These are phyloP conservation scores for Magallana angulata DNA, from an alignment of 1,140 invertebrate species.

Conservation along the genomic window DNA sequence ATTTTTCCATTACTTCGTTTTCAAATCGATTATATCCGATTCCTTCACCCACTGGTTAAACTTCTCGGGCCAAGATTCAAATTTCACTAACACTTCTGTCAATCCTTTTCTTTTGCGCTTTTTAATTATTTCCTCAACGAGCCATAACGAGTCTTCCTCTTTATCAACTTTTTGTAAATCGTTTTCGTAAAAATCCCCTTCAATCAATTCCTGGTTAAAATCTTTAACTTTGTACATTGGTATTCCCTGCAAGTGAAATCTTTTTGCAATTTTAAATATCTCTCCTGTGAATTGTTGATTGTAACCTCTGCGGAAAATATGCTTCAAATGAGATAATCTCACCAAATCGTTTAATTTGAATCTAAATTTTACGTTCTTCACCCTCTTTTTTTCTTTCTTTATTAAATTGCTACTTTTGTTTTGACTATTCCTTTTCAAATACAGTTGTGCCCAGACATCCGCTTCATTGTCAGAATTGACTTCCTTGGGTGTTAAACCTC, in stretches of 20 bases:
- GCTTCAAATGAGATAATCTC: neutral
- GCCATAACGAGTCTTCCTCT: slow-evolving; percentile 36
- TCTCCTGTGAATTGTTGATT: slow-evolving; percentile 35
- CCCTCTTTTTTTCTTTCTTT: neutral
- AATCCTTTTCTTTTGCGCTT: slow-evolving; percentile 8
- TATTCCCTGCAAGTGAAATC: slow-evolving; percentile 34
- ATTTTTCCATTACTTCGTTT: slow-evolving; percentile 13
- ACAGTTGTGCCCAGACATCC: slow-evolving; percentile 44
- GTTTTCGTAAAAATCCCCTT: slow-evolving; percentile 42
- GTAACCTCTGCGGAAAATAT: slow-evolving; percentile 32
- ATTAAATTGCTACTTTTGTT: neutral
- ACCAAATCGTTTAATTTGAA: slow-evolving; percentile 44
- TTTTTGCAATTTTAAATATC: neutral
- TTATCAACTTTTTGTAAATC: slow-evolving; percentile 35
- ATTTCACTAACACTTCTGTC: neutral
- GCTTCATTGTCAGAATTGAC: slow-evolving; percentile 44
- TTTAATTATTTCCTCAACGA: slow-evolving; percentile 38
- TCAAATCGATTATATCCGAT: slow-evolving; percentile 16
- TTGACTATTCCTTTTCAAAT: neutral
- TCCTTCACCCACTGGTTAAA: slow-evolving; percentile 20
- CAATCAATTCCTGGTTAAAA: slow-evolving; percentile 36
- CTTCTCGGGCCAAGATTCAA: neutral
- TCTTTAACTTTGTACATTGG: slow-evolving; percentile 45
- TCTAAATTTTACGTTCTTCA: neutral
- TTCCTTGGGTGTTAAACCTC: slow-evolving; percentile 41